Evolutionary conservation across 2,797 vertebrate genomes (phyloP), one percentile per base, ranked within the genome.

Genomic region (Alfaro cultratus): DNA sequence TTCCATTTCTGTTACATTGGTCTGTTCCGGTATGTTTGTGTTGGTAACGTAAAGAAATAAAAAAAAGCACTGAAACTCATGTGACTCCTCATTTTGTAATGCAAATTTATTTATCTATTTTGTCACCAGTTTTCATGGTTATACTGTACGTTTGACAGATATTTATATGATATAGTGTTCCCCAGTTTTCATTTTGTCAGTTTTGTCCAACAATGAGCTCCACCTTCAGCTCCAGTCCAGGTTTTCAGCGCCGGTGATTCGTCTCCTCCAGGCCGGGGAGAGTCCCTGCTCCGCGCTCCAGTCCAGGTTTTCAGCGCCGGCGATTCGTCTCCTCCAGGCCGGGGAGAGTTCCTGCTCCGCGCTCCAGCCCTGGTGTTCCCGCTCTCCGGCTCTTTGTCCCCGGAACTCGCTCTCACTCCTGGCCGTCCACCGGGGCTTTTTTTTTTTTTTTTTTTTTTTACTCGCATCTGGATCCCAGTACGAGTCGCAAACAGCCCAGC

Each of bases 321-420:
- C 74, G 72, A 39, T 39, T 6, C 60, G 26, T 21, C 36, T 46
- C 16, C 72, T 15, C 53, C 78, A 29, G 79, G 39, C 36, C 74
- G 75, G 67, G 36, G 77, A 43, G 41, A 79, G 84, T 86, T 64
- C 90, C 86, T 68, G 91, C 86, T 95, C 91, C 94, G 68, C 0
- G 85, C 89, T 95, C 95, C 95, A 94, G 83, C 91, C 95, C 95
- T 89, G 92, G 94, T 95, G 88, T 95, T 96, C 90, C 88, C 80
- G 86, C 55, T 90, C 82, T 90, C 95, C 94, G 89, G 81, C 89
- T 94, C 95, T 95, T 96, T 96, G 95, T 95, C 95, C 92, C 93
- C 94, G 92, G 95, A 95, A 95, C 93, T 92, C 74, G 86, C 87
- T 11, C 81, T 88, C 92, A 11, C 82, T 90, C 88, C 90, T 87